Base-by-base conservation (phyloP, 92 coral and sea anemone genomes). In the Heteractis magnifica region DNA sequence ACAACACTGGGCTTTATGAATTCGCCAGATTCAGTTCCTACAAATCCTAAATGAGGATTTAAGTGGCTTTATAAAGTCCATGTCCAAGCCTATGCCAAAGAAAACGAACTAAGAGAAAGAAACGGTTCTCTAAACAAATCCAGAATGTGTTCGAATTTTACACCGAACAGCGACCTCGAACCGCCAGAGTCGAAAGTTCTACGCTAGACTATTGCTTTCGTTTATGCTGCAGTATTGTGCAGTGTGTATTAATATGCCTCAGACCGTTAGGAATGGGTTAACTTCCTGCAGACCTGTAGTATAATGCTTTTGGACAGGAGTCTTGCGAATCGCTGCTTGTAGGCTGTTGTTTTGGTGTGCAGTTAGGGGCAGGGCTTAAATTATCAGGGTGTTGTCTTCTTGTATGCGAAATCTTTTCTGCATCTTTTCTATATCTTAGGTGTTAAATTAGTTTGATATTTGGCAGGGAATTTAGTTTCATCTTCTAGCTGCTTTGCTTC, bases 311-410 rank as follows among this genome's bases (percentile, higher is more conserved):
- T 12, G 65, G 56, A 8, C 71, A 3, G 34, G 49, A 74, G 14
- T 49, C 56, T 74, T 0, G 50, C 56, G 58, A 53, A 53, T 8
- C 5, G 58, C 10, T 53, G 10, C 10, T 23, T 76, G 70, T 79
- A 51, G 77, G 71, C 68, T 70, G 76, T 55, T 82, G 71, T 72
- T 72, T 13, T 82, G 71, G 59, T 16, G 49, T 19, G 1, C 59
- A 71, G 56, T 13, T 56, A 52, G 76, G 79, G 86, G 86, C 86
- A 72, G 86, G 77, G 86, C 62, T 52, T 44, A 15, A 15, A 6
- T 65, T n/a, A 10, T 65, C 52, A 51, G 86, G 86, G 86, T 82
- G 86, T 82, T 82, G 86, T 60, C 86, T 56, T 10, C 8, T 21
- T 10, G 70, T 56, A 21, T 12, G 41, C 11, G 71, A 23, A 52